phyloP scores from a whole-genome alignment of 2,888 invertebrate genomes.

The Agriopis marginaria region DNA sequence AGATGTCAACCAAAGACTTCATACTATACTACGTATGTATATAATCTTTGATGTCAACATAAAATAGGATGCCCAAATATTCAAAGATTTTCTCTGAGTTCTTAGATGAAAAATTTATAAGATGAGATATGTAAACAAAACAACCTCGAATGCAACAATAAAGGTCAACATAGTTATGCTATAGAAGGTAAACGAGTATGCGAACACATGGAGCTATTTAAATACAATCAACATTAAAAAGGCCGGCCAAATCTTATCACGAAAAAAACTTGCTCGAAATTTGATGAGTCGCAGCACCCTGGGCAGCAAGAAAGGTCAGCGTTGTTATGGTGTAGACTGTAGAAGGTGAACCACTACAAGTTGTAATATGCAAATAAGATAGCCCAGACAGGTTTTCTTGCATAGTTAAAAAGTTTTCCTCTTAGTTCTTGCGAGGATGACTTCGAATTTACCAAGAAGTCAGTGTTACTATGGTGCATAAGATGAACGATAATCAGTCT shows the following conservation, averaged over 20 bases:
- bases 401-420: background rate
- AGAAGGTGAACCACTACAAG: too few species aligned
- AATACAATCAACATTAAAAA: background rate
- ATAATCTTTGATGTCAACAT: background rate
- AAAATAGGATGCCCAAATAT: background rate
- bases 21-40: too few species aligned
- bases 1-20: background rate
- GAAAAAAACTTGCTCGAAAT: background rate
- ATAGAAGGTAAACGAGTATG: slow-evolving; percentile 42
- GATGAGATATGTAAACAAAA: slow-evolving; percentile 19
- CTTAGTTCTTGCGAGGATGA: background rate
- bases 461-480: too few species aligned
- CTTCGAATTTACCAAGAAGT: background rate
- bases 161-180: slow-evolving; percentile 41
- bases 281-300: too few species aligned
- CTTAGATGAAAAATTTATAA: background rate
- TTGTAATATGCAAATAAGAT: too few species aligned
- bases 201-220: background rate
- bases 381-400: background rate
- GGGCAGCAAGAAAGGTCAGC: too few species aligned
- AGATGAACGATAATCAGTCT: too few species aligned
- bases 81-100: background rate
- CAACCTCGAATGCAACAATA: slow-evolving; percentile 34
- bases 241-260: background rate
- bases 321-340: too few species aligned